These are phyloP conservation scores for Gibbula magus DNA, from an alignment of 2,888 invertebrate genomes.

Conservation along the genomic window DNA sequence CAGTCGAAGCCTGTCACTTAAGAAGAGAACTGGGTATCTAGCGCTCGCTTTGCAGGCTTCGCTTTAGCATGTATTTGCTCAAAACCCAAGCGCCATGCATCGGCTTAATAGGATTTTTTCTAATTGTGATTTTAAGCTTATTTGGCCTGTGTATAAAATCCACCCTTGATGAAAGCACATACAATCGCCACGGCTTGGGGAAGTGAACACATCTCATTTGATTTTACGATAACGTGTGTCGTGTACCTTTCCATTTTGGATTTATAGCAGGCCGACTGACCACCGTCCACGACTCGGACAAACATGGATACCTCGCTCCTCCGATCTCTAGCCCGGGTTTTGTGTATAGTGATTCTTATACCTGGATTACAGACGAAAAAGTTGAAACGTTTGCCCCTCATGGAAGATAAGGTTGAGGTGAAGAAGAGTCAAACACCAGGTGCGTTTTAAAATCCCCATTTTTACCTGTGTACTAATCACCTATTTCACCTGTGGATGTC, in stretches of 20 bases:
- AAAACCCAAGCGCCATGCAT: neutral
- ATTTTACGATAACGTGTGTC: neutral
- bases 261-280: neutral
- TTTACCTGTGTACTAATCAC: too few species aligned
- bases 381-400: conserved; percentile 2
- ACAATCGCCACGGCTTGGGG: neutral
- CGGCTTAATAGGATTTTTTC: conserved; percentile 5
- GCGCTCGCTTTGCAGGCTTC: neutral
- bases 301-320: neutral
- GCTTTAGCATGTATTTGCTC: neutral
- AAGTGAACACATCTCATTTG: neutral
- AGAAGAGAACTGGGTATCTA: neutral
- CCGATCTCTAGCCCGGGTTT: neutral
- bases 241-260: neutral
- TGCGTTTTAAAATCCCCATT: neutral
- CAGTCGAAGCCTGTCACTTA: too few species aligned
- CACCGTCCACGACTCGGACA: neutral
- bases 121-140: conserved; percentile 25
- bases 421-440: conserved; percentile 22
- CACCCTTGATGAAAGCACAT: neutral
- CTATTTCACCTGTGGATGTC: too few species aligned
- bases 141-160: conserved; percentile 10
- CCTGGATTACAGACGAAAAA: neutral
- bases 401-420: neutral
- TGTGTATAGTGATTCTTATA: neutral